A percentile compares a stretch with the other conserved stretches of the same genome.
Conservation (phyloP, 2,113 vertebrate genomes). For the Crotalus viridis region DNA sequence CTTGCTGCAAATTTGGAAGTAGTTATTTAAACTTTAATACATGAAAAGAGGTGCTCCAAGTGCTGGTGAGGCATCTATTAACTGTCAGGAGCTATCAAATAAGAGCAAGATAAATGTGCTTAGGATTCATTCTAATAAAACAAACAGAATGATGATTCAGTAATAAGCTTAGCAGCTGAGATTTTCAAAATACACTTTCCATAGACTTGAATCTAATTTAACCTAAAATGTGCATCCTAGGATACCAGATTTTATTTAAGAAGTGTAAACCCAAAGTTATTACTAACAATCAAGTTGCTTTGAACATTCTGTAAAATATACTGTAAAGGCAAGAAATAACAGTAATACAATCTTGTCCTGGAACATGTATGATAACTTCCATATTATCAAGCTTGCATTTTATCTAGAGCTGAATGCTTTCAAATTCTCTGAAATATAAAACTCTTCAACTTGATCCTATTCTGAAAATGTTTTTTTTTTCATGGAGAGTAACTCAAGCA, state of each 20-base stretch:
- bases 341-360: not conserved
- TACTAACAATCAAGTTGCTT: not conserved
- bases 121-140: not conserved
- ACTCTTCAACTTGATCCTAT: not conserved
- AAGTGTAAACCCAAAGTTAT: not conserved
- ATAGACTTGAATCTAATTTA: not conserved
- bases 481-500: not conserved
- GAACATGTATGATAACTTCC: not conserved
- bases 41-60: not conserved
- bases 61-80: not conserved
- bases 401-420: not conserved
- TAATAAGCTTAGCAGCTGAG: not conserved
- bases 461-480: not conserved
- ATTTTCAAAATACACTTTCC: not conserved
- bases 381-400: not conserved
- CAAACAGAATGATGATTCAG: not conserved
- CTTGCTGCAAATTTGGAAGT: not conserved
- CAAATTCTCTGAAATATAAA: not conserved
- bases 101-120: not conserved
- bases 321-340: not conserved
- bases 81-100: not conserved
- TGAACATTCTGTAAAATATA: not conserved
- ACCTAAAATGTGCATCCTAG: not conserved
- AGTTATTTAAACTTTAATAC: not conserved
- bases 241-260: not conserved